These are phyloP conservation scores for Bombus superbus DNA, from an alignment of 1,140 invertebrate species.

Conservation along the genomic window DNA sequence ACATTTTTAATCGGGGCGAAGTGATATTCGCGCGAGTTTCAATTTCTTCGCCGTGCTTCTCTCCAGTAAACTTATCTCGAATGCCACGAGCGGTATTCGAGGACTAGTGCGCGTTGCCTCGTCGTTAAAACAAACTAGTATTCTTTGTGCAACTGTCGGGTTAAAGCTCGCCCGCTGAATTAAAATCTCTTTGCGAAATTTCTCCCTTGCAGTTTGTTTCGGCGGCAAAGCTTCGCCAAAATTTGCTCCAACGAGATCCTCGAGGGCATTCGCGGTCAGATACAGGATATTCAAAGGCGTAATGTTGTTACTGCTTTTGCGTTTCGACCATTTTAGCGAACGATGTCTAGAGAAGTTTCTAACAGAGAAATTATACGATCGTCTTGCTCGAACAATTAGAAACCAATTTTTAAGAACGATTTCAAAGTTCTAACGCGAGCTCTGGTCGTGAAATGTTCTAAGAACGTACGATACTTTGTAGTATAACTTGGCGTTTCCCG, in stretches of 20 bases:
- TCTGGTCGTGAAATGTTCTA: no score
- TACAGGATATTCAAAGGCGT: neutral
- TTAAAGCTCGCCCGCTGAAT: neutral
- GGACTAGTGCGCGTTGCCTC: neutral
- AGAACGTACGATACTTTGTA: no score
- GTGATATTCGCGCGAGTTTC: neutral
- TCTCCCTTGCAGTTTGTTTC: neutral
- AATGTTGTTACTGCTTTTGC: neutral
- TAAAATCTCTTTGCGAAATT: slow-evolving; percentile 4
- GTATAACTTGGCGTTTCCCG: no score
- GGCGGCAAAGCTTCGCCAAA: neutral
- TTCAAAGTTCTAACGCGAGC: no score
- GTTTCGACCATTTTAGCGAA: neutral
- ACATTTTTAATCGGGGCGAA: neutral
- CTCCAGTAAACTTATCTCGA: no score
- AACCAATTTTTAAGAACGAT: no score
- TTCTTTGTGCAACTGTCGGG: neutral
- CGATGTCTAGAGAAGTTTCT: neutral
- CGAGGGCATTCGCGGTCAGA: neutral
- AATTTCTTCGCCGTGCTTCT: no score
- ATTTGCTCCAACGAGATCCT: neutral
- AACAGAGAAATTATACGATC: neutral
- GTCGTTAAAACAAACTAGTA: slow-evolving; percentile 14
- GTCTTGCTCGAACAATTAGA: neutral
- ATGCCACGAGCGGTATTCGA: neutral